These are phyloP conservation scores for Drusus annulatus DNA, from an alignment of 1,140 invertebrate genomes.

Conservation along the genomic window DNA sequence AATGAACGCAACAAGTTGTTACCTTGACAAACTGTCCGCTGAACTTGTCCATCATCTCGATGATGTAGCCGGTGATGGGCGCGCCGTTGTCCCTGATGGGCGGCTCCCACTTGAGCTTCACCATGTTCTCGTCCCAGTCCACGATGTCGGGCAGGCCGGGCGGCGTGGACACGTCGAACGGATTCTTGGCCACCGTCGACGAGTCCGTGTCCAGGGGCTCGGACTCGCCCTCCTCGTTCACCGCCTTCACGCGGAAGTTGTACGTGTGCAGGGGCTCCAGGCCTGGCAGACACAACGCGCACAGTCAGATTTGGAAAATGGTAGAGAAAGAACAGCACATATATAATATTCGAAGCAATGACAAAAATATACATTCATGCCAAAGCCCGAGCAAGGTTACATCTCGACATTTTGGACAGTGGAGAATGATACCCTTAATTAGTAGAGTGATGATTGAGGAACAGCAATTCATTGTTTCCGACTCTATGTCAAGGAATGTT, in stretches of 20 bases:
- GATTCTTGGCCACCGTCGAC: constrained; percentile 94
- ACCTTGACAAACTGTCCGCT: constrained; percentile 75
- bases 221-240: constrained; percentile 97
- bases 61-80: constrained; percentile 95
- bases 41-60: constrained; percentile 78
- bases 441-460: too few species aligned
- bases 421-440: too few species aligned
- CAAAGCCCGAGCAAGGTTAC: too few species aligned
- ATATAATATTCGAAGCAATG: too few species aligned
- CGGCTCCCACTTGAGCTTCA: constrained; percentile 96
- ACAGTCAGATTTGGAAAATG: not conserved
- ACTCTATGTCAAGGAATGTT: too few species aligned
- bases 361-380: too few species aligned
- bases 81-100: constrained; percentile 96
- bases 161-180: constrained; percentile 90
- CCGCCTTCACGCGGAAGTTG: constrained; percentile 94
- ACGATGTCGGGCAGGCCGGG: constrained; percentile 94
- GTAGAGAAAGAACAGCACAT: too few species aligned
- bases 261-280: constrained; percentile 94
- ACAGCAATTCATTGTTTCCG: too few species aligned
- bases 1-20: not conserved
- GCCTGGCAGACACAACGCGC: constrained; percentile 67
- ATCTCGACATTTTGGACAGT: too few species aligned
- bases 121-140: constrained; percentile 94
- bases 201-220: constrained; percentile 92